These are phyloP conservation scores for Drosophila testacea DNA, from an alignment of 2,888 invertebrate species.

Conservation along the genomic window DNA sequence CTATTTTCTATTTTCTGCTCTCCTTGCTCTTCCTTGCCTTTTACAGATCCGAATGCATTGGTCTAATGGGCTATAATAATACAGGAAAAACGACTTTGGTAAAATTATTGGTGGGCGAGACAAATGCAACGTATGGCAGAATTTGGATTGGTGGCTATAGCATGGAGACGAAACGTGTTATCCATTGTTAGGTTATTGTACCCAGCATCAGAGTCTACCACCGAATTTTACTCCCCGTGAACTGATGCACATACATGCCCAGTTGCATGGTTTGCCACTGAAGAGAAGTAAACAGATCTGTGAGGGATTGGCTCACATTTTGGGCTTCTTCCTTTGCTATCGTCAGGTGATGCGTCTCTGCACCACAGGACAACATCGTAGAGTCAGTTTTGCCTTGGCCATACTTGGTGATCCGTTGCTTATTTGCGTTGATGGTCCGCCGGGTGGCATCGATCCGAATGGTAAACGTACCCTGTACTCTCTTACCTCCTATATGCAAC, in stretches of 20 bases:
- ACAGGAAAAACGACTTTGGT: conserved; percentile 58
- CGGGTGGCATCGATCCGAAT: conserved; percentile 57
- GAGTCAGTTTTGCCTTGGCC: conserved; percentile 59
- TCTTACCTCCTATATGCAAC: conserved; percentile 83
- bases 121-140: conserved; percentile 34
- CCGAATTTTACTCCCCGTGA: conserved; percentile 53
- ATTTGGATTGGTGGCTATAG: conserved; percentile 53
- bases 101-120: conserved; percentile 47
- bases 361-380: conserved; percentile 56
- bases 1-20: too few relatives aligned
- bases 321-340: conserved; percentile 56
- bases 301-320: conserved; percentile 49
- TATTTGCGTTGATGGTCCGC: conserved; percentile 59
- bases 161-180: conserved; percentile 34
- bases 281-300: conserved; percentile 8
- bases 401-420: conserved; percentile 58
- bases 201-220: conserved; percentile 42
- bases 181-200: conserved; percentile 60
- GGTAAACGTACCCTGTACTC: conserved; percentile 51
- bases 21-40: too few relatives aligned
- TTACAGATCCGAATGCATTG: conserved; percentile 61
- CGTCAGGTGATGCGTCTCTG: conserved; percentile 23
- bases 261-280: conserved; percentile 49
- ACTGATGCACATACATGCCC: conserved; percentile 46
- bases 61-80: conserved; percentile 55